Evolutionary conservation across 2,113 vertebrate species (phyloP), one percentile per base, ranked within the genome.

Genomic region (Panurus biarmicus): DNA sequence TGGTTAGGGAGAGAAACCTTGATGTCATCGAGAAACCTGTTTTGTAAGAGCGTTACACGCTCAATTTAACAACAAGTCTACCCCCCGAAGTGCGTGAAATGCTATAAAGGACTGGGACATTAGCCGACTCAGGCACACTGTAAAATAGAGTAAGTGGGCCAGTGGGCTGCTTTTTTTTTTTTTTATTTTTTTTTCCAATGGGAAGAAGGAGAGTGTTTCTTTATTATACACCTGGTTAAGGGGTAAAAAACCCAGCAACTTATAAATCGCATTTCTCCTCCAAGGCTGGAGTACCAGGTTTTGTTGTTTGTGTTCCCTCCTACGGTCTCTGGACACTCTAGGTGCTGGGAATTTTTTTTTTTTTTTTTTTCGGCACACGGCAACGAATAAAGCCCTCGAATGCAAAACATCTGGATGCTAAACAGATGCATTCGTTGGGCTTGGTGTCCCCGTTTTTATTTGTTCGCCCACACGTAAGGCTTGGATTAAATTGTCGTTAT

Each of bases 41-140:
- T 98, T 97, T 98, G 97, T 98, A 97, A 97, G 97, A 98, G 97
- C 96, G 97, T 98, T 98, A 98, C 98, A 98, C 96, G 98, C 98
- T 98, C 97, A 98, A 97, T 98, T 98, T 97, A 97, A 97, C 97
- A 97, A 97, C 97, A 97, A 98, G 97, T 96, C 95, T 97, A 97
- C 97, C 97, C 98, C 98, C 98, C 35, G 96, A 97, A 97, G 97
- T 97, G 97, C 98, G 93, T 98, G 98, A 98, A 98, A 98, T 98
- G 97, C 95, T 97, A 98, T 97, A 97, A 98, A 98, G 97, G 97
- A 95, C 92, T 81, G 95, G 96, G 97, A 97, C 97, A 97, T 97
- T 98, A 97, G 94, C 96, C 94, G 96, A 96, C 94, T 97, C 97
- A 90, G 97, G 97, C 97, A 95, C 96, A 97, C 97, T 93, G 96